phyloP scores from a whole-genome alignment of 2,113 vertebrate species.

The Oriolus oriolus region DNA sequence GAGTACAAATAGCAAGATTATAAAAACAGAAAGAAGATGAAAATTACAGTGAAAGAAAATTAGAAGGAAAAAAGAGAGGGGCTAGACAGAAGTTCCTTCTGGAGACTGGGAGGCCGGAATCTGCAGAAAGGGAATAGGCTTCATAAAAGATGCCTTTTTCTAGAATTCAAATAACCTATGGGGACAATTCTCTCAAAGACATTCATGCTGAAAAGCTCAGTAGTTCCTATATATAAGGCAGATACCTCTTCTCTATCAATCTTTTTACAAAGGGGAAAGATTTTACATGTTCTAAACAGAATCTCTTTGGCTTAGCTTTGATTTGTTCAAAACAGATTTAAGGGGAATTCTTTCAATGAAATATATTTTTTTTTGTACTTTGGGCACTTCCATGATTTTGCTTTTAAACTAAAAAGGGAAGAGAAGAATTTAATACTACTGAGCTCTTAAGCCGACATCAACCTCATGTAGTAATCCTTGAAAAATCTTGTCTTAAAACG shows the following conservation, averaged over 20 bases:
- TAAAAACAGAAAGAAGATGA: conserved; percentile 18
- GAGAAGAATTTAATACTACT: neutral
- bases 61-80: neutral
- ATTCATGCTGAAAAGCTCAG: neutral
- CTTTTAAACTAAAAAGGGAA: neutral
- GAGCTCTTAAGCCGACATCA: conserved; percentile 11
- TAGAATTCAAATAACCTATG: neutral
- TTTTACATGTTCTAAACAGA: neutral
- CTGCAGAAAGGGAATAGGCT: neutral
- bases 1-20: conserved; percentile 20
- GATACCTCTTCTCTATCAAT: neutral
- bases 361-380: neutral
- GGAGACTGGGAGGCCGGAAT: neutral
- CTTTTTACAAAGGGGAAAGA: neutral
- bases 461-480: neutral
- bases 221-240: neutral
- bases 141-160: neutral
- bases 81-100: neutral
- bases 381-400: neutral
- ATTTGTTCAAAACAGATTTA: neutral
- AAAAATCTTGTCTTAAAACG: neutral
- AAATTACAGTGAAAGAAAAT: neutral
- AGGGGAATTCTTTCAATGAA: neutral
- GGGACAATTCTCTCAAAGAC: neutral
- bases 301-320: neutral